These are phyloP conservation scores for Oscheius onirici DNA, from an alignment of 2,888 invertebrate species.

Conservation along the genomic window DNA sequence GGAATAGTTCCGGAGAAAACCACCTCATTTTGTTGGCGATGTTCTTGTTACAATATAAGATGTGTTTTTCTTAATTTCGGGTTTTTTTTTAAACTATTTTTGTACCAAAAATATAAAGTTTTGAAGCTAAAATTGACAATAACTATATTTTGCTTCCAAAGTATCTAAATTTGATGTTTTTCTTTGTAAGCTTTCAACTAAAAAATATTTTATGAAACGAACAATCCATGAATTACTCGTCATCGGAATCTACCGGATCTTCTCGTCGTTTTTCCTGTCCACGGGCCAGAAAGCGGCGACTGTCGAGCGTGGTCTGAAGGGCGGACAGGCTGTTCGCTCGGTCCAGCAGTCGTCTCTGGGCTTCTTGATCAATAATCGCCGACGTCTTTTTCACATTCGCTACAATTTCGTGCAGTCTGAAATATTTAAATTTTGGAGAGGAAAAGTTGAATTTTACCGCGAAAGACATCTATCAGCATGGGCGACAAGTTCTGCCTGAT, in stretches of 20 bases:
- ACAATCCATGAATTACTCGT: constrained; percentile 8
- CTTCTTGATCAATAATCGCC: neutral
- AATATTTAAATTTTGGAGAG: neutral
- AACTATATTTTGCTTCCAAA: too few species aligned
- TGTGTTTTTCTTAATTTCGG: too few species aligned
- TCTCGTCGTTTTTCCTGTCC: constrained; percentile 7
- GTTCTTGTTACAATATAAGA: too few species aligned
- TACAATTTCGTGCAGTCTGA: constrained; percentile 27
- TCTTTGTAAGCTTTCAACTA: neutral
- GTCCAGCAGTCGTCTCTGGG: constrained; percentile 7
- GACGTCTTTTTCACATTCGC: neutral
- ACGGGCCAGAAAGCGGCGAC: constrained; percentile 5
- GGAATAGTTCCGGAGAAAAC: too few species aligned
- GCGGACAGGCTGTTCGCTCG: neutral
- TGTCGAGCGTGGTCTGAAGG: constrained; percentile 16
- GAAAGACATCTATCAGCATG: constrained; percentile 34
- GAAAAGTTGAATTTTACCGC: neutral
- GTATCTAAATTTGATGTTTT: too few species aligned
- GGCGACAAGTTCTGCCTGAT: constrained; percentile 17
- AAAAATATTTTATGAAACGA: neutral
- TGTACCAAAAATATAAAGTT: too few species aligned
- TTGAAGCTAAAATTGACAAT: too few species aligned
- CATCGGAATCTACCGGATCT: constrained; percentile 34
- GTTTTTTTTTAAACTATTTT: too few species aligned
- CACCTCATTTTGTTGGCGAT: too few species aligned